Evolutionary conservation across 2,113 vertebrate species (phyloP).

Genomic region (Elanoides forficatus): DNA sequence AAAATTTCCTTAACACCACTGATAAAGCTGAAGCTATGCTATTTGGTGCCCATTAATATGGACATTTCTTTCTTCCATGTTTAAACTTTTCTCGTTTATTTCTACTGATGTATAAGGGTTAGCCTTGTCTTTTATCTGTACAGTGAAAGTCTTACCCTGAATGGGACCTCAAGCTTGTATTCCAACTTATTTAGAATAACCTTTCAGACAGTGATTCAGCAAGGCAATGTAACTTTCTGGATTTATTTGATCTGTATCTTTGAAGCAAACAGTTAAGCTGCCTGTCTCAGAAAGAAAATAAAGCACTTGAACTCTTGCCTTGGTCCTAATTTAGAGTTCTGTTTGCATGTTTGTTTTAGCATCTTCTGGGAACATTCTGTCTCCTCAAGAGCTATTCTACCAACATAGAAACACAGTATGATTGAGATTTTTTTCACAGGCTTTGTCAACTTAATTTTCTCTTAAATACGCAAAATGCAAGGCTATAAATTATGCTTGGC

Average conservation of each 20-base stretch:
- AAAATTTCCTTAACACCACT: neutral
- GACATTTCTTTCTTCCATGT: neutral
- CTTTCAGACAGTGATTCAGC: slow-evolving; percentile 4
- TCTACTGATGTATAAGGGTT: neutral
- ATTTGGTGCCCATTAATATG: neutral
- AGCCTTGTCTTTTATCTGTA: neutral
- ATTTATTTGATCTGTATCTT: slow-evolving; percentile 47
- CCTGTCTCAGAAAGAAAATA: slow-evolving; percentile 51
- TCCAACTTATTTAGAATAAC: neutral
- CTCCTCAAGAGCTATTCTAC: slow-evolving; percentile 46
- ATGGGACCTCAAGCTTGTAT: neutral
- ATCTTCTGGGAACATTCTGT: slow-evolving; percentile 68
- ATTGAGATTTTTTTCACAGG: neutral
- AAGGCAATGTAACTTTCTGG: neutral
- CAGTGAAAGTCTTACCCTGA: neutral
- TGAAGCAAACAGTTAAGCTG: slow-evolving; percentile 46
- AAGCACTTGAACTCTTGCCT: slow-evolving; percentile 57
- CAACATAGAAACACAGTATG: slow-evolving; percentile 36
- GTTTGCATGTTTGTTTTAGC: slow-evolving; percentile 58
- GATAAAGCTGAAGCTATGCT: neutral
- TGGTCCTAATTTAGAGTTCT: slow-evolving; percentile 54
- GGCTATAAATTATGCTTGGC: slow-evolving; percentile 1
- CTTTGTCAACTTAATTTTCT: slow-evolving; percentile 21
- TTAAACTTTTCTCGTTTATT: neutral
- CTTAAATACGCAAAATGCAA: neutral